phyloP scores from a whole-genome alignment of 2,888 invertebrate species.

The Dynastes grantii region DNA sequence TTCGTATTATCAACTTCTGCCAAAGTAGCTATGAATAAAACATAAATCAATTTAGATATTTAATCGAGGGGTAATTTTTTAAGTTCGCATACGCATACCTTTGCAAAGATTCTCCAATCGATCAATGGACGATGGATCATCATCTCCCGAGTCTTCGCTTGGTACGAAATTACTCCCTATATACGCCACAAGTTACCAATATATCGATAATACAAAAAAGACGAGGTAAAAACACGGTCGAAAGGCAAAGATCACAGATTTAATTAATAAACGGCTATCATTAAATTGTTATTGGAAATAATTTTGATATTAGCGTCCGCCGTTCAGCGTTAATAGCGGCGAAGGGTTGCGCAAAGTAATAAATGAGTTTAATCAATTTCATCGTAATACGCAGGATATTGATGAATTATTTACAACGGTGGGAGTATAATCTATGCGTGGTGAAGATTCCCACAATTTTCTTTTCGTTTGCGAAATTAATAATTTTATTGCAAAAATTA shows the following conservation, averaged over 20 bases:
- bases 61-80: slow-evolving; percentile 32
- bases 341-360: slow-evolving; percentile 31
- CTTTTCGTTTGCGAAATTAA: no score
- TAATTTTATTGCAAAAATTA: no score
- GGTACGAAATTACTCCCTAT: not conserved
- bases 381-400: slow-evolving; percentile 18
- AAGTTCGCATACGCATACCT: slow-evolving; percentile 14
- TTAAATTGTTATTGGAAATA: slow-evolving; percentile 41
- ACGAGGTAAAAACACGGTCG: slow-evolving; percentile 1
- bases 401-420: slow-evolving; percentile 31
- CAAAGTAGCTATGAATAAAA: slow-evolving; percentile 31
- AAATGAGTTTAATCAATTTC: slow-evolving; percentile 38
- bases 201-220: slow-evolving; percentile 26
- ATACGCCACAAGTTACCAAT: not conserved
- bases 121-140: slow-evolving; percentile 5
- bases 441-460: no score
- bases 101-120: not conserved
- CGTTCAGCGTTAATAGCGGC: slow-evolving; percentile 5
- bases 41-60: slow-evolving; percentile 42
- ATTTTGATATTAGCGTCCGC: slow-evolving; percentile 34
- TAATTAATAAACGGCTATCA: slow-evolving; percentile 47
- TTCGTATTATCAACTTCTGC: not conserved
- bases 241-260: slow-evolving; percentile 43
- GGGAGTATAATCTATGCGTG: no score
- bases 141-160: not conserved